A percentile compares a stretch with the other conserved stretches of the same genome.
phyloP scores from a whole-genome alignment of 2,797 vertebrate genomes.

The Pagetopsis macropterus region DNA sequence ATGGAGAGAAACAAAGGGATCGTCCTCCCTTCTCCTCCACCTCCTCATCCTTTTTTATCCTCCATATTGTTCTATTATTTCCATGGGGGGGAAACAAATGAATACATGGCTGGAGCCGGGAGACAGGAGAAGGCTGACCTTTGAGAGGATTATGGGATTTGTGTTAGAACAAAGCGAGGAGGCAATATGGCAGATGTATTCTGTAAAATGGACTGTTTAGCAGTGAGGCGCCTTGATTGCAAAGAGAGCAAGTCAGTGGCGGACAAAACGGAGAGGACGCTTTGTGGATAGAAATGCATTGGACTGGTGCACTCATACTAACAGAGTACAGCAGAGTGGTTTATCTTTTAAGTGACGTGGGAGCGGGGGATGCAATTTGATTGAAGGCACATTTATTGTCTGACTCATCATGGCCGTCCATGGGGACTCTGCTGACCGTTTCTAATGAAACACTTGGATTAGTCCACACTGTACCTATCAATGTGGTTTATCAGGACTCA shows the following conservation, averaged over 20 bases:
- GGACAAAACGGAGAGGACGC: constrained; percentile 37
- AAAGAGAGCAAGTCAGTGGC: constrained; percentile 34
- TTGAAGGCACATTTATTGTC: constrained; percentile 13
- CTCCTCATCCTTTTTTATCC: constrained; percentile 50
- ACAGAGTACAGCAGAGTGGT: constrained; percentile 4
- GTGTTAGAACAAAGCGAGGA: constrained; percentile 70
- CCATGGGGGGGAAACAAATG: constrained; percentile 48
- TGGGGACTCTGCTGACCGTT: neutral
- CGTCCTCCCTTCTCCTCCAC: constrained; percentile 38
- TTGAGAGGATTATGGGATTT: constrained; percentile 78
- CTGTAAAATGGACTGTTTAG: constrained; percentile 62
- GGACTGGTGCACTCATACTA: neutral
- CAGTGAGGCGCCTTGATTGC: constrained; percentile 33
- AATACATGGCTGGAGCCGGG: constrained; percentile 26
- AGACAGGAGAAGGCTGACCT: constrained; percentile 66
- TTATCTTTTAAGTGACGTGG: constrained; percentile 20
- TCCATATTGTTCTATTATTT: constrained; percentile 62
- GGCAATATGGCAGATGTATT: constrained; percentile 69
- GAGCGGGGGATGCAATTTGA: constrained; percentile 8
- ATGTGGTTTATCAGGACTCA: neutral
- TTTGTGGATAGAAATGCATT: constrained; percentile 12
- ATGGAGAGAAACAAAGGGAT: constrained; percentile 47
- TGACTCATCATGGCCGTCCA: constrained; percentile 1
- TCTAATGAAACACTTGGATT: constrained; percentile 7
- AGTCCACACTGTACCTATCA: neutral